A percentile compares a stretch with the other conserved stretches of the same genome.
Conservation (phyloP, 2,888 invertebrate species). For the Chrysolina haemoptera region DNA sequence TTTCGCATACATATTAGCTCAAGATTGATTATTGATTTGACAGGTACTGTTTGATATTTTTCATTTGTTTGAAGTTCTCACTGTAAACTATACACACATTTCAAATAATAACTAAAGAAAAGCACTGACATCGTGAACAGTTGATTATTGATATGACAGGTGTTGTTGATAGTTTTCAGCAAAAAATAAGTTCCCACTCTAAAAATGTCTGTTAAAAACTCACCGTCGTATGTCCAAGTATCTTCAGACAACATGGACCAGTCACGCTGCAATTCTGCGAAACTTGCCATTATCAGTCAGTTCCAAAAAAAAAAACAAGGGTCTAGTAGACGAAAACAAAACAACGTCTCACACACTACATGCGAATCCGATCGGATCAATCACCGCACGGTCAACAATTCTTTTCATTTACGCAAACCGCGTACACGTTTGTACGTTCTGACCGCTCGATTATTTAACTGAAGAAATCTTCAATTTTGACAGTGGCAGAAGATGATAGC, state of each 20-base stretch:
- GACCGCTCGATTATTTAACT: slow-evolving; percentile 25
- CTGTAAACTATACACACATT: no score
- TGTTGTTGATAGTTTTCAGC: neutral
- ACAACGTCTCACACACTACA: slow-evolving; percentile 10
- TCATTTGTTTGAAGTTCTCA: neutral
- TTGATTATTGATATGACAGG: neutral
- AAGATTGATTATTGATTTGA: neutral
- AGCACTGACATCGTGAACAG: neutral
- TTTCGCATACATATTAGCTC: neutral
- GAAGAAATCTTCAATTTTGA: slow-evolving; percentile 40
- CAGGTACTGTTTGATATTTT: neutral
- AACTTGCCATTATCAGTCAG: slow-evolving; percentile 73
- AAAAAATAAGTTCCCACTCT: no score
- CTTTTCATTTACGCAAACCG: slow-evolving; percentile 24
- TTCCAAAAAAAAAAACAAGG: slow-evolving; percentile 2
- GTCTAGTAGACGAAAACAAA: neutral
- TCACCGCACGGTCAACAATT: neutral
- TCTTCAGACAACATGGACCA: slow-evolving; percentile 74
- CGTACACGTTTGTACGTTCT: neutral
- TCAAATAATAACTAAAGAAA: no score
- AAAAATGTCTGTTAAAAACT: slow-evolving; percentile 57
- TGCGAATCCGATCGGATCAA: neutral
- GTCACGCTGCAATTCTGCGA: slow-evolving; percentile 77
- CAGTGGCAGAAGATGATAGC: slow-evolving; percentile 41
- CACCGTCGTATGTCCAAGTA: slow-evolving; percentile 77